These are phyloP conservation scores for Dermochelys coriacea DNA, from an alignment of 2,797 vertebrate genomes.

Conservation along the genomic window DNA sequence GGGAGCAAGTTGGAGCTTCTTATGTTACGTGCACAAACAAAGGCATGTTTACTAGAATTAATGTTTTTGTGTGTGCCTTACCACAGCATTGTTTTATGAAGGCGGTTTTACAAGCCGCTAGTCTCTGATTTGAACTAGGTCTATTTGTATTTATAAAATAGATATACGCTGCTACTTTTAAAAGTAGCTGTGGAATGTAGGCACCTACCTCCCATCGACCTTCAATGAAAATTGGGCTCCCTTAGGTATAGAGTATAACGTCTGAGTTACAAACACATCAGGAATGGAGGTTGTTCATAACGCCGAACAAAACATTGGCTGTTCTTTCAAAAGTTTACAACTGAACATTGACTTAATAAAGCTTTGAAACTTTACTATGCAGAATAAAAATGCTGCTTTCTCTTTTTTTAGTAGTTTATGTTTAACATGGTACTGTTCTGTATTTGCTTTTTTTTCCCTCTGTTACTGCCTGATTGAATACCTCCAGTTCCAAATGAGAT, in stretches of 20 bases:
- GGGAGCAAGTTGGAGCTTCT: background rate
- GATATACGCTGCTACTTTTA: background rate
- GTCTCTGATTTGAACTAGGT: background rate
- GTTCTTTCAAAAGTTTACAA: too few relatives aligned
- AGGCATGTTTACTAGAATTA: background rate
- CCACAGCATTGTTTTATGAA: background rate
- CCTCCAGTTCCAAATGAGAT: background rate
- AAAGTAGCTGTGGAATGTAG: background rate
- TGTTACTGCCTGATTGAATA: too few relatives aligned
- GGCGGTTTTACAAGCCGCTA: background rate
- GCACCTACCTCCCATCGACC: background rate
- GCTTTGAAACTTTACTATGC: too few relatives aligned
- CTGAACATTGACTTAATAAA: too few relatives aligned
- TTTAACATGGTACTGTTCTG: too few relatives aligned
- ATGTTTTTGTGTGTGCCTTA: too few relatives aligned
- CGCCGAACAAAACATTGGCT: too few relatives aligned
- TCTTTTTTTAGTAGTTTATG: too few relatives aligned
- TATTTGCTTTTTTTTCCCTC: too few relatives aligned
- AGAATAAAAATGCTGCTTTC: too few relatives aligned
- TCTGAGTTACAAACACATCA: too few relatives aligned
- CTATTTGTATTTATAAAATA: background rate
- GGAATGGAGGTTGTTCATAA: too few relatives aligned
- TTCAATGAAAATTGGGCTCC: background rate
- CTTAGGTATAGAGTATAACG: background rate
- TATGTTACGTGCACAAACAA: background rate